phyloP scores from a whole-genome alignment of 2,113 vertebrate species.

The Callipepla californica region DNA sequence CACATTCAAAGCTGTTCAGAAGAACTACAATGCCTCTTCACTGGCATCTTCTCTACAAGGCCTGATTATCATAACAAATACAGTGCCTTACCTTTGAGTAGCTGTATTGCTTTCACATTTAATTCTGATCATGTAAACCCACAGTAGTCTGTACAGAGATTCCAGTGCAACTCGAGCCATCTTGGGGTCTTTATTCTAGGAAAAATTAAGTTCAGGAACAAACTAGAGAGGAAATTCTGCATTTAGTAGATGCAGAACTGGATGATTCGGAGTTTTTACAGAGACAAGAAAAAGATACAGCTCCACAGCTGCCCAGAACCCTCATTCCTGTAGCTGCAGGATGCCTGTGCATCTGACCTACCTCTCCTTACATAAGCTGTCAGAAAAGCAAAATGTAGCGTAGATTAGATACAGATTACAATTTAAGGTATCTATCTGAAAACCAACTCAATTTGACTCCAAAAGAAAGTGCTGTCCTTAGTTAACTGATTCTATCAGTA shows the following conservation, averaged over 20 bases:
- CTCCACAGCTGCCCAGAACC: not conserved
- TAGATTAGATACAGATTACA: not conserved
- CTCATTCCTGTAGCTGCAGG: not conserved
- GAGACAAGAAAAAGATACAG: not conserved
- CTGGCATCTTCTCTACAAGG: not conserved
- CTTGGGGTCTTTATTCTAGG: constrained; percentile 96
- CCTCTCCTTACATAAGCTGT: not conserved
- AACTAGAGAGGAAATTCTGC: not conserved
- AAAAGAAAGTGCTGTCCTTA: not conserved
- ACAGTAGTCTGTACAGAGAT: constrained; percentile 95
- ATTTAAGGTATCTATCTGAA: not conserved
- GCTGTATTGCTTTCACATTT: constrained; percentile 99
- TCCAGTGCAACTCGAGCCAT: constrained; percentile 99
- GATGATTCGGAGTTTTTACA: not conserved
- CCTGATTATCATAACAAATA: not conserved
- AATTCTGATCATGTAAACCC: constrained; percentile 99
- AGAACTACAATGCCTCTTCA: not conserved
- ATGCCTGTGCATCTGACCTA: not conserved
- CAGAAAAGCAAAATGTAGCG: not conserved
- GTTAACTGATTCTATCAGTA: not conserved
- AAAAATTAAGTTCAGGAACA: constrained; percentile 26
- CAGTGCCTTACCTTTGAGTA: constrained; percentile 90
- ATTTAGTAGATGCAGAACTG: not conserved
- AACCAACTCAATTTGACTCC: not conserved
- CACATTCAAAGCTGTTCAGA: not conserved